phyloP scores from a whole-genome alignment of 92 coral and sea anemone genomes.

The Epizoanthus stellaris region DNA sequence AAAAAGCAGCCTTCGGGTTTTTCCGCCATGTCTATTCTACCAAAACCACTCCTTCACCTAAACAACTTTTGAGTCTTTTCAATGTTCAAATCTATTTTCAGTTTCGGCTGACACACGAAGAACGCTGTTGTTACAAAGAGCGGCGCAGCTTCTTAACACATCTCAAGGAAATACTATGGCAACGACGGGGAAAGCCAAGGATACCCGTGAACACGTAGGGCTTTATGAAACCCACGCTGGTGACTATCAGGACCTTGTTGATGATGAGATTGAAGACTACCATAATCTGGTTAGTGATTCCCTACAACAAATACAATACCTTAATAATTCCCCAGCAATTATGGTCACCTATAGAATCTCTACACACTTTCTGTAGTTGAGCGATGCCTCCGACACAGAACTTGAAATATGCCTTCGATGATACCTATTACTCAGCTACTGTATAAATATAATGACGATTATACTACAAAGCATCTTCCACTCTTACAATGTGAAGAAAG shows the following conservation, averaged over 20 bases:
- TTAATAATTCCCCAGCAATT: no score
- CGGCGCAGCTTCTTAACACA: background rate
- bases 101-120: background rate
- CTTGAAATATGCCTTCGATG: no score
- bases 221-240: background rate
- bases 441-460: no score
- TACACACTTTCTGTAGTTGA: background rate
- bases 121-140: background rate
- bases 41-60: no score
- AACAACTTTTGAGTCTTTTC: no score
- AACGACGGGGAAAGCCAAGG: background rate
- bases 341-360: background rate
- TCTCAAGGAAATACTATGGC: background rate
- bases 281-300: background rate
- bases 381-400: no score
- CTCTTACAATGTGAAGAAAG: no score
- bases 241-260: background rate
- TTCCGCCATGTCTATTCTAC: no score
- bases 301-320: background rate
- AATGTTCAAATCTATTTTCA: no score
- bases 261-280: background rate
- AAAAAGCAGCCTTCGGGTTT: no score
- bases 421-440: no score
- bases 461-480: no score
- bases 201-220: background rate